A percentile compares a stretch with the other conserved stretches of the same genome.
Evolutionary conservation across 2,113 vertebrate species (phyloP).

Genomic region (Okapia johnstoni): DNA sequence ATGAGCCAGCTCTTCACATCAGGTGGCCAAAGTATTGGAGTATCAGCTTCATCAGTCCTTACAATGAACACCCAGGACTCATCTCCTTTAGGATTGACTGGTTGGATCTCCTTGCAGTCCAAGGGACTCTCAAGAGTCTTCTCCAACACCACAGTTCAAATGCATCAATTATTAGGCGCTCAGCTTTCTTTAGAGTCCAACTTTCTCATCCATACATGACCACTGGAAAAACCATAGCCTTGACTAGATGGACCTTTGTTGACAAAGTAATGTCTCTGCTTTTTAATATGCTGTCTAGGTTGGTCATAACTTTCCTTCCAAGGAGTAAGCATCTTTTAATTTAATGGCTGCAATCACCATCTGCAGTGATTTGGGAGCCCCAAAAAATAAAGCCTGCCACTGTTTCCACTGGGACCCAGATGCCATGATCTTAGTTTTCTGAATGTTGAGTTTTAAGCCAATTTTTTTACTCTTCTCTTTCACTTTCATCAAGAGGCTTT

Average conservation of each 20-base stretch:
- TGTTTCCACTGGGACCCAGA: neutral
- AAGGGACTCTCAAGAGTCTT: neutral
- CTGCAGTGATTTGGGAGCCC: neutral
- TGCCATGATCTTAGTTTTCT: neutral
- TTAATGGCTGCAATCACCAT: neutral
- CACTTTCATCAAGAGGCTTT: neutral
- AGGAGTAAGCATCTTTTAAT: fast-evolving
- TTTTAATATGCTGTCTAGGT: neutral
- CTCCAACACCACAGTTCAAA: neutral
- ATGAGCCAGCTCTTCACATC: neutral
- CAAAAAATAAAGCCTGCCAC: fast-evolving
- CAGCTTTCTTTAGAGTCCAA: neutral
- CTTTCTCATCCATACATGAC: neutral
- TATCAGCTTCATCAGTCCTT: neutral
- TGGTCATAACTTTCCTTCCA: neutral
- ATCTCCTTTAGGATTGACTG: neutral
- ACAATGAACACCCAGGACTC: neutral
- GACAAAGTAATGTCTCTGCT: neutral
- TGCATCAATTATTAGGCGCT: fast-evolving
- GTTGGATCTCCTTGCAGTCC: neutral
- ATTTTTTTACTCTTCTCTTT: neutral
- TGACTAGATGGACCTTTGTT: neutral
- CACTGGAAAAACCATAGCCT: neutral
- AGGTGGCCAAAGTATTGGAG: neutral
- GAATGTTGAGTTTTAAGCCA: neutral